phyloP scores from a whole-genome alignment of 37 sponge, comb jelly and placozoan species.

The Bolinopsis microptera region DNA sequence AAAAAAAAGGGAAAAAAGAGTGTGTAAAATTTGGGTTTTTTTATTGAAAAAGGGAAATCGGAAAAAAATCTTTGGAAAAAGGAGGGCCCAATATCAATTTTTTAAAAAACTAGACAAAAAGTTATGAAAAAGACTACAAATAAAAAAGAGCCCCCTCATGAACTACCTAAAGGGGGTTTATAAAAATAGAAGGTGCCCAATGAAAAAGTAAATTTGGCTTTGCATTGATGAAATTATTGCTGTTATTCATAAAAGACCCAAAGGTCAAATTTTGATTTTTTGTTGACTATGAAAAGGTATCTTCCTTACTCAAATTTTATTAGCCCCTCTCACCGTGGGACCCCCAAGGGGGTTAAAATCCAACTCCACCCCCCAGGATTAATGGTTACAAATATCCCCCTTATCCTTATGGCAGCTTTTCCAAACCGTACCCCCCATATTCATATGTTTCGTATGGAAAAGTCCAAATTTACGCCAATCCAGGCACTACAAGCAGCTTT shows the following conservation, averaged over 20 bases:
- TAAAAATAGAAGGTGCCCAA: neutral
- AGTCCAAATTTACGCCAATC: too few relatives aligned
- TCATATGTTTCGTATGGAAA: neutral
- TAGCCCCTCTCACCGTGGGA: neutral
- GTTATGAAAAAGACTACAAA: neutral
- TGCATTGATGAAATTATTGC: neutral
- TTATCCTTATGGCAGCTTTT: neutral
- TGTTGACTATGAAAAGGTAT: neutral
- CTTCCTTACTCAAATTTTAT: neutral
- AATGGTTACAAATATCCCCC: neutral
- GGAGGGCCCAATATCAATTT: neutral
- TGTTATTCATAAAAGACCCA: neutral
- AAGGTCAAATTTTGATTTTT: slow-evolving; percentile 28
- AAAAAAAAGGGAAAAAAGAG: neutral
- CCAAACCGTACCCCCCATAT: neutral
- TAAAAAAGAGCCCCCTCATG: neutral
- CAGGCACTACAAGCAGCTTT: neutral
- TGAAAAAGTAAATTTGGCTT: neutral
- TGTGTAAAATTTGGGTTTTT: neutral
- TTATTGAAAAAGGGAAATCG: neutral
- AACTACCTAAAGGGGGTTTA: neutral
- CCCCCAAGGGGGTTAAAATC: neutral
- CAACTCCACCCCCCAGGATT: neutral
- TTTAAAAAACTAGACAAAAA: neutral
- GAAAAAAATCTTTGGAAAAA: neutral